Conservation (phyloP, 2,113 vertebrate species). For the Tenrec ecaudatus region DNA sequence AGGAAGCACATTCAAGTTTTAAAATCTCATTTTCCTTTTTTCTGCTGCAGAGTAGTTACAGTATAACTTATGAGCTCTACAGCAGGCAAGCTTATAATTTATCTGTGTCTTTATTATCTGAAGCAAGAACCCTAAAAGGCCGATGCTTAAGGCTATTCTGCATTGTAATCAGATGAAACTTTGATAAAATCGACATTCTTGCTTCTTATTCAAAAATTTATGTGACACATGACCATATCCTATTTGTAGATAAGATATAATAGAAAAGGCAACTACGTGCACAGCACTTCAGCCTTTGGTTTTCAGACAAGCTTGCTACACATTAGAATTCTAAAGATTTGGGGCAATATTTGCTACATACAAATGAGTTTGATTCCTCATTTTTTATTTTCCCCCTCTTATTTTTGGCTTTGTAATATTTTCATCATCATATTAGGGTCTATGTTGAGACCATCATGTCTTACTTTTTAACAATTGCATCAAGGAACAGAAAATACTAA, state of each 20-base stretch:
- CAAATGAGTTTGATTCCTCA: neutral
- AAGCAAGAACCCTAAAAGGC: conserved; percentile 68
- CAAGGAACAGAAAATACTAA: conserved; percentile 27
- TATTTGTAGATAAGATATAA: conserved; percentile 78
- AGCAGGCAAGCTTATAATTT: conserved; percentile 81
- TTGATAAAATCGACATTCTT: conserved; percentile 84
- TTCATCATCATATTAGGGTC: neutral
- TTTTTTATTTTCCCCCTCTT: too few relatives aligned
- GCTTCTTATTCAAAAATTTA: conserved; percentile 85
- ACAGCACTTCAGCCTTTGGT: conserved; percentile 53
- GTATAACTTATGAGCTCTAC: conserved; percentile 76
- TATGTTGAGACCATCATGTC: neutral
- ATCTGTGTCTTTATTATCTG: conserved; percentile 79
- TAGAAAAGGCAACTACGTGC: conserved; percentile 59
- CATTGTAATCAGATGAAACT: conserved; percentile 82
- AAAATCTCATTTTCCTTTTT: conserved; percentile 83
- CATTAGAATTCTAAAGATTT: conserved; percentile 1
- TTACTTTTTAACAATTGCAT: neutral
- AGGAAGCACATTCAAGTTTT: conserved; percentile 54
- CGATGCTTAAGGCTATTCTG: conserved; percentile 79
- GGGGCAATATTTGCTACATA: conserved; percentile 15
- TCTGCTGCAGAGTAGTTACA: conserved; percentile 71
- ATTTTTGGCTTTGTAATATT: neutral
- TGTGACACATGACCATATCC: conserved; percentile 74
- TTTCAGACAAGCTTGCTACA: conserved; percentile 17